Evolutionary conservation across 2,888 invertebrate species (phyloP).

Genomic region (Agrochola lychnidis): DNA sequence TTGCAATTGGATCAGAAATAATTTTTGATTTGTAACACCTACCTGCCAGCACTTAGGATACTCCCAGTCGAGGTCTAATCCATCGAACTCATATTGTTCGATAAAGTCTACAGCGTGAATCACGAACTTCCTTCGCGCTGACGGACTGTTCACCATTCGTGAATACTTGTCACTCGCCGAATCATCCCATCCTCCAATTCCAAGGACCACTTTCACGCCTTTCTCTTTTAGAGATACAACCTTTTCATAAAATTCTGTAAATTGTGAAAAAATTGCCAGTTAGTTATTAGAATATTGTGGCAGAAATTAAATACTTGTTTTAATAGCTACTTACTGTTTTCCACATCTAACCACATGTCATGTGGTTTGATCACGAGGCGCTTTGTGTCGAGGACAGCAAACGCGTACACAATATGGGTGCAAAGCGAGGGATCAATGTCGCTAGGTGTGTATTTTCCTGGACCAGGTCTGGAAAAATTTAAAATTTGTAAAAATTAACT

Average conservation of each 20-base stretch:
- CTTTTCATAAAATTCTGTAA: constrained; percentile 95
- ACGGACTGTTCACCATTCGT: constrained; percentile 93
- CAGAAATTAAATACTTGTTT: not conserved
- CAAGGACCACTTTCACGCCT: constrained; percentile 95
- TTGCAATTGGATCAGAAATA: constrained; percentile 9
- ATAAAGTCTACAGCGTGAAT: constrained; percentile 94
- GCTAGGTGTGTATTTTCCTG: constrained; percentile 95
- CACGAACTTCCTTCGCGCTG: constrained; percentile 93
- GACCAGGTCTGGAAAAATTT: constrained; percentile 91
- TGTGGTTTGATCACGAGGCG: constrained; percentile 95
- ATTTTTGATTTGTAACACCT: constrained; percentile 42
- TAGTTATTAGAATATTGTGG: not conserved
- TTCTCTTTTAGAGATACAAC: constrained; percentile 93
- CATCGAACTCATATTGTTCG: constrained; percentile 95
- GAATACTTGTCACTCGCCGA: constrained; percentile 97
- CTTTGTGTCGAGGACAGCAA: constrained; percentile 95
- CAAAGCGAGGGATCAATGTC: constrained; percentile 96
- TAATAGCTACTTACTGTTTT: constrained; percentile 92
- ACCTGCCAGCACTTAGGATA: constrained; percentile 98
- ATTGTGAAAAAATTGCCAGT: not conserved
- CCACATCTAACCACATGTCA: constrained; percentile 97
- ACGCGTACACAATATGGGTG: constrained; percentile 97
- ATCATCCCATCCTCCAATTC: constrained; percentile 99
- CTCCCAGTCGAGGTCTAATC: constrained; percentile 98
- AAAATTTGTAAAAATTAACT: constrained; percentile 1